These are phyloP conservation scores for Crypturellus tataupa DNA, from an alignment of 2,797 vertebrate species.

Conservation along the genomic window DNA sequence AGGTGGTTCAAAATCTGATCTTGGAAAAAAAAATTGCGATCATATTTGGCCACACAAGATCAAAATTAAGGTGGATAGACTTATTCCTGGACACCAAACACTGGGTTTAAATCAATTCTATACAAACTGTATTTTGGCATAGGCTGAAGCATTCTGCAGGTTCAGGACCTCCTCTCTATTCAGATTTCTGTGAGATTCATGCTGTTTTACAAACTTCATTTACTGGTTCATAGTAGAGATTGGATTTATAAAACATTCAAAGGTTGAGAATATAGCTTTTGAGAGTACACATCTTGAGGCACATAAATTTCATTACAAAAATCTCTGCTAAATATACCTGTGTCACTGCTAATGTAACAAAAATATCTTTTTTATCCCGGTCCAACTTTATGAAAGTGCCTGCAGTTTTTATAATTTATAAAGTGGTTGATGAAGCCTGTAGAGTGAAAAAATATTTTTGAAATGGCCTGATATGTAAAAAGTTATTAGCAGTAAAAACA, in stretches of 20 bases:
- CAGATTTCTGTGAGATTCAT: not conserved
- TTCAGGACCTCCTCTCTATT: not conserved
- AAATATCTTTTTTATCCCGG: slow-evolving; percentile 36
- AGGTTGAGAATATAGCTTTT: slow-evolving; percentile 14
- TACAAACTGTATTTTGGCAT: not conserved
- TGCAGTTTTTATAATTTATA: slow-evolving; percentile 44
- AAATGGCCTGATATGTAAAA: slow-evolving; percentile 44
- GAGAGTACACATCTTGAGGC: slow-evolving; percentile 52
- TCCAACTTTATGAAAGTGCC: slow-evolving; percentile 33
- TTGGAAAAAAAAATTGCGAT: not conserved
- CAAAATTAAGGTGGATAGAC: not conserved
- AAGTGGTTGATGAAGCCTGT: slow-evolving; percentile 41
- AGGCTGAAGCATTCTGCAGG: not conserved
- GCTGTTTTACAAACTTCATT: slow-evolving; percentile 32
- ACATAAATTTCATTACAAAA: slow-evolving; percentile 67
- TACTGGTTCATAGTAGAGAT: slow-evolving; percentile 44
- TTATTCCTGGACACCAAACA: not conserved
- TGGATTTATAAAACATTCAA: slow-evolving; percentile 41
- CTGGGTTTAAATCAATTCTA: not conserved
- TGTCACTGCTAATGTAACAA: slow-evolving; percentile 44
- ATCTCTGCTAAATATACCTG: slow-evolving; percentile 52
- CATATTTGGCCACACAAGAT: not conserved
- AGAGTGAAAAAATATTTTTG: slow-evolving; percentile 33
- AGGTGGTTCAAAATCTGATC: not conserved
- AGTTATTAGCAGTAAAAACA: slow-evolving; percentile 61